Base-by-base conservation (phyloP, 92 coral and sea anemone species). In the Palythoa heliodiscus region DNA sequence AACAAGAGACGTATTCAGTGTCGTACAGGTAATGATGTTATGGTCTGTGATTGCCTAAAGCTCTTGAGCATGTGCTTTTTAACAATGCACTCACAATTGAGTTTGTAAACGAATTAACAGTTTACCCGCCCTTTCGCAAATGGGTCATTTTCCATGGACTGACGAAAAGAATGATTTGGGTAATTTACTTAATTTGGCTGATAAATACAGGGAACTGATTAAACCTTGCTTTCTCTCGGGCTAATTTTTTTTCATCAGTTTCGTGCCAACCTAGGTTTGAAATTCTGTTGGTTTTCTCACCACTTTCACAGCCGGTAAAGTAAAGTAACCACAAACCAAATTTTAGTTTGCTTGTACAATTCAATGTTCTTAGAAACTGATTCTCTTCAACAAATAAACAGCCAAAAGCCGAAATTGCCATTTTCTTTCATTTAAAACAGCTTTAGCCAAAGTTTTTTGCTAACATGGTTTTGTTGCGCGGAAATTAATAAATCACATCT, bases 61-160 rank as follows among this genome's bases (percentile, higher is more conserved):
- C 70, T 58, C 84, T 80, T 47, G 74, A 80, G 84, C 84, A 80
- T 80, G 84, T 80, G 84, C 84, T 80, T 20, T 4, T 25, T 22
- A 80, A 80, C 84, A 80, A 80, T 80, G 60, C 75, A 66, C 24
- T 11, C 2, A 80, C 84, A 80, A 80, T 76, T 80, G 84, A 80
- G 52, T 37, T 68, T 47, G 72, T 80, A 80, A 80, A 80, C 84
- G 84, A 64, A 80, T 66, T 80, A 80, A 80, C 60, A 80, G 84
- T 3, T 80, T 47, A 8, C 84, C 84, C 84, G 84, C 84, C 82
- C 84, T 80, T 64, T 70, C 84, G 74, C 84, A 80, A 80, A 80
- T 80, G 74, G 73, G 53, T 52, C 72, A 80, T 64, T 80, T 80
- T 80, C 84, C 15, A 24, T 19, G 52, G 3, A 47, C 84, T 67